phyloP scores from a whole-genome alignment of 1,140 invertebrate genomes.

The Drosophila guanche region DNA sequence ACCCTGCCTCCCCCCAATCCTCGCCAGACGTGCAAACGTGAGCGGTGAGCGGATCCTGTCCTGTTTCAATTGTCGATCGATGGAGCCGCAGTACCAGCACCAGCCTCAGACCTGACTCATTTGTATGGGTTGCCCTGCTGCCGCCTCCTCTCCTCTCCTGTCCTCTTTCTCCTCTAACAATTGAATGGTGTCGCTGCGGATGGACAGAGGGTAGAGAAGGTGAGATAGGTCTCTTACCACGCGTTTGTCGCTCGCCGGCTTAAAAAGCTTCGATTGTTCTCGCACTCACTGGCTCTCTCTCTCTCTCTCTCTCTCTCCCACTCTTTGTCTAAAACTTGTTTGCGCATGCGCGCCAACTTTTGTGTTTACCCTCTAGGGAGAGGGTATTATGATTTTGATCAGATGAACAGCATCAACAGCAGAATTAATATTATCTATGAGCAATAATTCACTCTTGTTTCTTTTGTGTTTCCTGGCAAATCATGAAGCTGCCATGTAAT shows the following conservation, averaged over 20 bases:
- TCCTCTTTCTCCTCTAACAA: constrained; percentile 4
- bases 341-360: constrained; percentile 69
- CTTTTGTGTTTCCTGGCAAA: no score
- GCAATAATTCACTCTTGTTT: no score
- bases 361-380: constrained; percentile 17
- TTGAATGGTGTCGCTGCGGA: constrained; percentile 6
- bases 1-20: constrained; percentile 1
- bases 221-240: constrained; percentile 31
- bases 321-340: constrained; percentile 55
- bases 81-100: background rate
- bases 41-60: constrained; percentile 59
- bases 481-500: no score
- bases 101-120: constrained; percentile 51
- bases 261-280: constrained; percentile 48
- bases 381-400: no score
- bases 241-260: constrained; percentile 37
- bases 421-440: no score
- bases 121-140: constrained; percentile 10
- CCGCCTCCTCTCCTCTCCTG: background rate
- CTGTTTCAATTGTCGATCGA: constrained; percentile 55
- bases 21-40: background rate
- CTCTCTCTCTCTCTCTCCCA: constrained; percentile 3
- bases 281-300: constrained; percentile 3
- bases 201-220: constrained; percentile 6
- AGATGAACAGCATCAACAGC: no score